Percentiles rank a stretch among this genome's conserved stretches.
These are phyloP conservation scores for Leptosomus discolor DNA, from an alignment of 2,113 vertebrate genomes.

Conservation along the genomic window DNA sequence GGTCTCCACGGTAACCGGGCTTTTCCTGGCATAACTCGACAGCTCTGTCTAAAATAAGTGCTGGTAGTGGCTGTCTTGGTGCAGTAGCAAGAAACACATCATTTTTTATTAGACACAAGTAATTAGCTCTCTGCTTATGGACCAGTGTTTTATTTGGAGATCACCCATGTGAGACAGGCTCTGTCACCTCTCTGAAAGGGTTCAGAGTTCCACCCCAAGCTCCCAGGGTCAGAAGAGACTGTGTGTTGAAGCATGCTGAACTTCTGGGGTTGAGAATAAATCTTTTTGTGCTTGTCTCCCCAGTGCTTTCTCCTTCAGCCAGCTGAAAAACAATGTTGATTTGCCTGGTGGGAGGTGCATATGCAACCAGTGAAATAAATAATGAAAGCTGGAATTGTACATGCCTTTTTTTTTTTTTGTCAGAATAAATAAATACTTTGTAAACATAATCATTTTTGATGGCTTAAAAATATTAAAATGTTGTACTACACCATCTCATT, in stretches of 20 bases:
- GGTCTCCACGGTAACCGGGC: slow-evolving; percentile 60
- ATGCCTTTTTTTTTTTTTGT: too few relatives aligned
- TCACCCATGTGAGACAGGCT: not conserved
- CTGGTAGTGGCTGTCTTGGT: not conserved
- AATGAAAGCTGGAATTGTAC: not conserved
- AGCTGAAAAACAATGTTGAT: not conserved
- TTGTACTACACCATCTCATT: not conserved
- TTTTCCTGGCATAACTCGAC: not conserved
- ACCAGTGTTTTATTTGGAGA: not conserved
- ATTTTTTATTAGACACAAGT: not conserved
- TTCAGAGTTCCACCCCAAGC: not conserved
- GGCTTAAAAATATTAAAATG: not conserved
- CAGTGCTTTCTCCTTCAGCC: not conserved
- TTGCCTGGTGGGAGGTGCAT: not conserved
- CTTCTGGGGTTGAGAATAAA: not conserved
- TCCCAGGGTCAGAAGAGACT: not conserved
- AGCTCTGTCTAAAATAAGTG: slow-evolving; percentile 17
- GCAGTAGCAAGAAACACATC: not conserved
- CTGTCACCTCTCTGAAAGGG: not conserved
- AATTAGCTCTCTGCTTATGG: not conserved
- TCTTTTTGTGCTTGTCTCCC: not conserved
- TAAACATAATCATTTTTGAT: not conserved
- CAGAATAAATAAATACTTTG: not conserved
- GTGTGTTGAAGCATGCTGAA: not conserved
- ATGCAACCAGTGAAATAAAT: not conserved